Percentiles rank a stretch among this genome's conserved stretches.
Conservation (phyloP, 1,140 invertebrate genomes). For the Drosophila bipectinata region DNA sequence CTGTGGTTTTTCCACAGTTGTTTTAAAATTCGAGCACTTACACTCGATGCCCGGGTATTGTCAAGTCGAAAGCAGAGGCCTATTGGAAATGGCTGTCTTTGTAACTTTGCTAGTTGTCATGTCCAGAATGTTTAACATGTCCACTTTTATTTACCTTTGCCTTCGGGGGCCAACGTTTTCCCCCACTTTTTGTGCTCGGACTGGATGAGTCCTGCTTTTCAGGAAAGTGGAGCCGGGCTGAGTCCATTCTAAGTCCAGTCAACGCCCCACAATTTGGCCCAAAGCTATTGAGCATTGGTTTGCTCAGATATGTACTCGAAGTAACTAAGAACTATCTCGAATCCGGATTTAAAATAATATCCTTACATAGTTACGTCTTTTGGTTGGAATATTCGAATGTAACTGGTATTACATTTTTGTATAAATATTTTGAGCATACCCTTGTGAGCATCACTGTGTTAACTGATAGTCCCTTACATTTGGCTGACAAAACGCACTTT, state of each 20-base stretch:
- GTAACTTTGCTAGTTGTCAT: constrained; percentile 69
- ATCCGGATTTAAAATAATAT: neutral
- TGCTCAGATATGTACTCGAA: neutral
- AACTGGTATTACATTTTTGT: neutral
- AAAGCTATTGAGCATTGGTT: constrained; percentile 5
- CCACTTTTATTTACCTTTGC: constrained; percentile 75
- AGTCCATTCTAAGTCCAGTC: constrained; percentile 1
- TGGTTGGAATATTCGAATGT: neutral
- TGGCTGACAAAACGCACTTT: constrained; percentile 74
- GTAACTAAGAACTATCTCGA: neutral
- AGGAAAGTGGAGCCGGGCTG: neutral
- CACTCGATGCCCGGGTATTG: constrained; percentile 38
- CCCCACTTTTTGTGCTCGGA: neutral
- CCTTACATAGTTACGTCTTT: neutral
- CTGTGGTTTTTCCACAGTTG: constrained; percentile 26
- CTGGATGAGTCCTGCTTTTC: constrained; percentile 12
- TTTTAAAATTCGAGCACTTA: constrained; percentile 73
- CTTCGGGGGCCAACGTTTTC: neutral
- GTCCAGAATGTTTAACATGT: constrained; percentile 76
- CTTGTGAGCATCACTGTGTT: neutral
- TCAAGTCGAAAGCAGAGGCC: constrained; percentile 29
- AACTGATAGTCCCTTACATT: constrained; percentile 18
- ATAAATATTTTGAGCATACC: neutral
- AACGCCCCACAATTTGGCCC: constrained; percentile 20
- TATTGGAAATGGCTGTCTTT: constrained; percentile 58